These are phyloP conservation scores for Euproctis similis DNA, from an alignment of 2,888 invertebrate genomes.

Conservation along the genomic window DNA sequence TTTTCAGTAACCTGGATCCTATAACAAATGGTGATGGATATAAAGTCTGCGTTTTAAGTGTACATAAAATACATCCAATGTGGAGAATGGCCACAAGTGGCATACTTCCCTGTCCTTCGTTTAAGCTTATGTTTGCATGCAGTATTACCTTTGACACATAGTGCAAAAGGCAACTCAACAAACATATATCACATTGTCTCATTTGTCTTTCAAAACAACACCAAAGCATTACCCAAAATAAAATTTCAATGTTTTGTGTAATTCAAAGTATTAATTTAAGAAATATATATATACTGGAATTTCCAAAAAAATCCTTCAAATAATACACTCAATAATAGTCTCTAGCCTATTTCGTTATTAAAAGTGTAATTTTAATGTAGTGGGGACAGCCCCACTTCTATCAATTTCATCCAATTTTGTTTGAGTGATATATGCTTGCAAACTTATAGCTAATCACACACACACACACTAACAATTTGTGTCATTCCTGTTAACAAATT, in stretches of 20 bases:
- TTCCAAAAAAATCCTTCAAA: too few species aligned
- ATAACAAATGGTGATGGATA: conserved; percentile 29
- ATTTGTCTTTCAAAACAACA: too few species aligned
- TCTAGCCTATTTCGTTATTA: too few species aligned
- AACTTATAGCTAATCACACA: conserved; percentile 53
- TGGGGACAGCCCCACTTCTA: too few species aligned
- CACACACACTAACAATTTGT: conserved; percentile 61
- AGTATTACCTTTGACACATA: conserved; percentile 35
- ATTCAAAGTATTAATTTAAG: neutral
- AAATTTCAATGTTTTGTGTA: neutral
- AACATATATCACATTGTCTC: conserved; percentile 26
- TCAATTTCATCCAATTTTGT: too few species aligned
- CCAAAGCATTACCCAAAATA: too few species aligned
- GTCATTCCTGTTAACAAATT: conserved; percentile 56
- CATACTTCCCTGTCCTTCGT: conserved; percentile 67
- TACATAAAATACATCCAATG: conserved; percentile 19
- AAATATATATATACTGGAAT: too few species aligned
- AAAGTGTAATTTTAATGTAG: too few species aligned
- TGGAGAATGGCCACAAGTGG: conserved; percentile 35
- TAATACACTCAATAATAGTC: too few species aligned
- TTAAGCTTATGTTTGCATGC: conserved; percentile 61
- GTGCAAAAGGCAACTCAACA: conserved; percentile 37
- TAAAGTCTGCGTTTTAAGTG: conserved; percentile 24
- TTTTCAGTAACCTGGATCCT: conserved; percentile 28
- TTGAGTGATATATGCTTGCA: conserved; percentile 31